These are phyloP conservation scores for Zoanthus sociatus DNA, from an alignment of 92 coral and sea anemone species.

Conservation along the genomic window DNA sequence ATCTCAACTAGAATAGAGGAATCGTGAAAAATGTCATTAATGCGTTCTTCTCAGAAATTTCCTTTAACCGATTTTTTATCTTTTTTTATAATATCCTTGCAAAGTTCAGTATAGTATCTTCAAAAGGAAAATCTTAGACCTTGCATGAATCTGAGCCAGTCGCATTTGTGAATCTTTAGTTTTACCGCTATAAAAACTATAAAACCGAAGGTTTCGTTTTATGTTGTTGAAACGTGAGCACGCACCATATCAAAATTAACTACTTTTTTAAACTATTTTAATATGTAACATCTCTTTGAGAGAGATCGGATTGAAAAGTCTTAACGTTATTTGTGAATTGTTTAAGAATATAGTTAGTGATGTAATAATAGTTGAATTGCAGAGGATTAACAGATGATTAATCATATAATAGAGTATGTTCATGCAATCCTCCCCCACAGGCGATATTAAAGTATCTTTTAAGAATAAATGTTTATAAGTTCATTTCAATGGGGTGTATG, in stretches of 20 bases:
- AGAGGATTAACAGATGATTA: neutral
- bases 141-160: too few relatives aligned
- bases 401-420: neutral
- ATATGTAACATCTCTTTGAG: too few relatives aligned
- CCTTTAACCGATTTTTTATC: too few relatives aligned
- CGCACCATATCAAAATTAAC: too few relatives aligned
- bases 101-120: too few relatives aligned
- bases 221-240: too few relatives aligned
- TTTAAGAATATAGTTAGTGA: neutral
- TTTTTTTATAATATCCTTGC: too few relatives aligned
- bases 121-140: neutral
- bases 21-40: neutral
- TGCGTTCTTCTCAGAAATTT: too few relatives aligned
- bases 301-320: too few relatives aligned
- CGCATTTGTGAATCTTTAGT: neutral
- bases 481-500: constrained; percentile 7
- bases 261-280: too few relatives aligned
- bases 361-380: neutral
- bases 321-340: too few relatives aligned
- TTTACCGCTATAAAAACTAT: neutral
- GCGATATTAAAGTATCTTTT: constrained; percentile 23
- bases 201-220: neutral
- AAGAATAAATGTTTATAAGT: neutral
- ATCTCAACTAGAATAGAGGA: constrained; percentile 70
- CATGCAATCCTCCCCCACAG: constrained; percentile 44